Evolutionary conservation across 2,888 invertebrate genomes (phyloP).

Genomic region (Phlogophora meticulosa): DNA sequence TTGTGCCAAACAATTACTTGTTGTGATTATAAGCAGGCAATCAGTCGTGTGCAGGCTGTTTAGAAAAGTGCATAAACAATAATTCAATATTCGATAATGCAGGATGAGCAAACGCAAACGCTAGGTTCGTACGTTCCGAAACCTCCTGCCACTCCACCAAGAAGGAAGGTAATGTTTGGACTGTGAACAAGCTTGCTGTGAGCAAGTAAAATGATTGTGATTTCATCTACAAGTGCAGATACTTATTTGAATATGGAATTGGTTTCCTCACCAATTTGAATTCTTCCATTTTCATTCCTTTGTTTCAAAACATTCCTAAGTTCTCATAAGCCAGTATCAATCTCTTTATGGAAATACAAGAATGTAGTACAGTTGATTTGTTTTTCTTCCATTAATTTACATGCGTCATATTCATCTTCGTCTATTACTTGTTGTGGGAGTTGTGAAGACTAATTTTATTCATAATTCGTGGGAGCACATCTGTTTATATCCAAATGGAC

Average conservation of each 20-base stretch:
- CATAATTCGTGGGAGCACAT: slow-evolving; percentile 40
- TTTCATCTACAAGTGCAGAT: background rate
- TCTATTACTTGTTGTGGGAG: slow-evolving; percentile 29
- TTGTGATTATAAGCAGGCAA: slow-evolving; percentile 40
- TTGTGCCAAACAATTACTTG: slow-evolving; percentile 62
- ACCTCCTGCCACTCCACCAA: slow-evolving; percentile 46
- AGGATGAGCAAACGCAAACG: slow-evolving; percentile 41
- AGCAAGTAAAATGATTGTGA: slow-evolving; percentile 42
- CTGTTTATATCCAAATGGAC: slow-evolving; percentile 43
- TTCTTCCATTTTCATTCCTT: background rate
- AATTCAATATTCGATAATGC: slow-evolving; percentile 35
- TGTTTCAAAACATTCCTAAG: background rate
- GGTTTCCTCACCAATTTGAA: background rate
- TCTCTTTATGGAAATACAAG: background rate
- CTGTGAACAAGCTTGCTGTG: background rate
- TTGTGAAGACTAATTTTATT: slow-evolving; percentile 38
- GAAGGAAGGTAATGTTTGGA: slow-evolving; percentile 52
- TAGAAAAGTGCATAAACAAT: slow-evolving; percentile 40
- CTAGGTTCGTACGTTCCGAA: slow-evolving; percentile 35
- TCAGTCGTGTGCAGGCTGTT: slow-evolving; percentile 50
- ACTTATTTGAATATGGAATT: slow-evolving; percentile 3
- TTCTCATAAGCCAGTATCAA: background rate
- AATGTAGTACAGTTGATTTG: slow-evolving; percentile 1
- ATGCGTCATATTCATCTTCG: slow-evolving; percentile 30
- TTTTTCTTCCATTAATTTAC: slow-evolving; percentile 6